Base-by-base conservation (phyloP, 2,888 invertebrate genomes). In the Hypsopygia costalis region DNA sequence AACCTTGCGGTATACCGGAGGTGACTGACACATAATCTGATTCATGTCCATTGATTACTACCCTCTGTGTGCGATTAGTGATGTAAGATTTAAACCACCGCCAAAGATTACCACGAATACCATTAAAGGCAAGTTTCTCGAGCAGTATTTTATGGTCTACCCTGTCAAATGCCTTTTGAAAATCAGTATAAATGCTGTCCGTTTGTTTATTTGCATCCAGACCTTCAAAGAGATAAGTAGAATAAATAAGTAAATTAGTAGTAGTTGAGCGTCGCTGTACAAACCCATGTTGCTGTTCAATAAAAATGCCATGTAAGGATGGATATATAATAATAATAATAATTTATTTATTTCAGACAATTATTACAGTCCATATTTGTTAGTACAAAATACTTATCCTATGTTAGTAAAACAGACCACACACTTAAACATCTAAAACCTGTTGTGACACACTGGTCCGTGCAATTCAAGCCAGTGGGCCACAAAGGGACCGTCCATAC, bases 1-100 rank as follows among this genome's bases (percentile, higher is more conserved):
- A 51, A 1, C 51, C 51, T 20, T 51, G 47, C 1, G 47, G 47
- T 7, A 51, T 44, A 3, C 51, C 44, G 30, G 44, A 44, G 6
- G 39, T 39, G 3, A 44, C 37, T 11, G 28, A 30, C 8, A 43
- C 28, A 9, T 38, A 36, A 6, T 38, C 37, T 9, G 48, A 51
- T 25, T 38, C 34, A 30, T 11, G 28, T 5, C 43, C 40, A 34
- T 44, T 40, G 1, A 46, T 10, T 11, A 40, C 34, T 12, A 48
- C 44, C 10, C 22, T 42, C 35, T 51, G 48, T 8, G 36, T 38
- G 2, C 44, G 25, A 32, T 46, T 40, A 11, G 34, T 9, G 8
- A 51, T 40, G 11, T 48, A 51, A 5, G 46, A 51, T 21, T 40
- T 34, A 21, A 51, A 41, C 40, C 43, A 40, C 8, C 27, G 11